Evolutionary conservation across 2,797 vertebrate genomes (phyloP).

Genomic region (Spinibarbus caldwelli): DNA sequence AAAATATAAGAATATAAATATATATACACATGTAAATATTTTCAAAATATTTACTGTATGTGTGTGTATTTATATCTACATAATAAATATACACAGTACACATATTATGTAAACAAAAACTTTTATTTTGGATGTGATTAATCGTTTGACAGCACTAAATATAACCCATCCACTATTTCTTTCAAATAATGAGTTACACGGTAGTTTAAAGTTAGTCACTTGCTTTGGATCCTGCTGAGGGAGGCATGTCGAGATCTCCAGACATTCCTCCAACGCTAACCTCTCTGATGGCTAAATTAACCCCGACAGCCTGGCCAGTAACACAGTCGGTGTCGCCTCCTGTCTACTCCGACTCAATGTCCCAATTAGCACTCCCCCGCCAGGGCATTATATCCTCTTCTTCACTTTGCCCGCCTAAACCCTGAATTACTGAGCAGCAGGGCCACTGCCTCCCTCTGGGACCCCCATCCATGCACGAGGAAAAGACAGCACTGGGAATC

Average conservation of each 20-base stretch:
- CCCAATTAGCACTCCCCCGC: slow-evolving; percentile 44
- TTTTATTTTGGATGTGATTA: no score
- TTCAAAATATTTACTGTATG: no score
- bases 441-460: slow-evolving; percentile 30
- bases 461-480: slow-evolving; percentile 11
- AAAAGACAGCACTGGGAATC: slow-evolving; percentile 34
- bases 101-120: no score
- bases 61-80: no score
- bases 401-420: slow-evolving; percentile 8
- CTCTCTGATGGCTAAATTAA: slow-evolving; percentile 43
- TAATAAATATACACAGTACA: no score
- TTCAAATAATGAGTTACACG: background rate
- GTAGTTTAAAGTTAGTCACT: background rate
- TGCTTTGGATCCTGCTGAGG: slow-evolving; percentile 9
- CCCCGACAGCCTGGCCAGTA: slow-evolving; percentile 29
- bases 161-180: background rate
- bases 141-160: no score
- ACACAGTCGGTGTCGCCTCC: slow-evolving; percentile 17
- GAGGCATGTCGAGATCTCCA: background rate
- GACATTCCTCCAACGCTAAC: slow-evolving; percentile 5
- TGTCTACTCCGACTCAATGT: slow-evolving; percentile 14
- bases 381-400: slow-evolving; percentile 20
- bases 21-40: no score
- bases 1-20: no score
- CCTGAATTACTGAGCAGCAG: slow-evolving; percentile 47